Evolutionary conservation across 2,888 invertebrate genomes (phyloP), one percentile per base, ranked within the genome.

Genomic region (Habroteleia sp.): DNA sequence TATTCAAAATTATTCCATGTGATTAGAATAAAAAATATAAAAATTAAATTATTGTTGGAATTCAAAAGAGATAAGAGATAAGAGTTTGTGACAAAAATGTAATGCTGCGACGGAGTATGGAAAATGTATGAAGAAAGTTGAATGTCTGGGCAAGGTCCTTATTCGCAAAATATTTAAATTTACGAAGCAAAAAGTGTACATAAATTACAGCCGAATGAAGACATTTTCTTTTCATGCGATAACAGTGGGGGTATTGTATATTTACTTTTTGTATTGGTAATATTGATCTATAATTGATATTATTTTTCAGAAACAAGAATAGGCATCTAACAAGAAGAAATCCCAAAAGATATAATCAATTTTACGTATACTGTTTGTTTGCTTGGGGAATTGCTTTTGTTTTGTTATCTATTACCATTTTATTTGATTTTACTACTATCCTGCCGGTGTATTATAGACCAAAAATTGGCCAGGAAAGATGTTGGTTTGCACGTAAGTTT

Each of bases 311-410:
- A 6, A 52, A 25, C 29, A 50, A 63, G 42, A 63, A 52, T 23
- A 11, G 5, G 13, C 33, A 17, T 11, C 33, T 29, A 25, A 39
- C 52, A 10, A 39, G 25, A 50, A 33, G 23, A 10, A 17, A 74
- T 1, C 78, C 77, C 3, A 68, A 74, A 1, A 78, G 82, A 11
- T 76, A 48, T 23, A 91, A 91, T 41, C 90, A 92, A 68, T 93
- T 94, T 83, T 58, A 92, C 1, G 89, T 90, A 82, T 95, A 94
- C 84, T 93, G 93, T 0, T 37, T 92, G 0, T 94, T 94, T 84
- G 94, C 94, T 0, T 95, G 94, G 94, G 92, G 92, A 1, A 80
- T 92, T 5, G 91, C 94, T 0, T 82, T 91, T 1, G 25, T 91
- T 0, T 84, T 94, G 29, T 92, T 93, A 0, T 77, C 89, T 5